Evolutionary conservation across 1,140 invertebrate genomes (phyloP), one percentile per base, ranked within the genome.

Genomic region (Eurytemora carolleeae): DNA sequence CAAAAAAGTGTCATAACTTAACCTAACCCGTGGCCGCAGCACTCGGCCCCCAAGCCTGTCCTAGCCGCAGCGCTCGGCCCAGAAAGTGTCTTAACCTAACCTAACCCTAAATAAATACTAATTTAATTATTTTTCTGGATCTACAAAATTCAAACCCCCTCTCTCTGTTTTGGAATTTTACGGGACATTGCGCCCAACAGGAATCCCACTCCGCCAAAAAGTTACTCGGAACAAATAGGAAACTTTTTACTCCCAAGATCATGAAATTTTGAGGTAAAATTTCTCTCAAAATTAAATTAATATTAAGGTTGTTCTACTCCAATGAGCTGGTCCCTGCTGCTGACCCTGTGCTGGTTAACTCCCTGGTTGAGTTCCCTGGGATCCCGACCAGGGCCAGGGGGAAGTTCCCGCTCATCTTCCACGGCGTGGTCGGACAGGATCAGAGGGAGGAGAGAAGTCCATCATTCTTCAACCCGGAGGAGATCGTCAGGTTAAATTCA

Each of bases 401-500:
- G n/a, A n/a, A n/a, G n/a, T 79, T 83, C 63, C 86, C 85, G 12
- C 70, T 91, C 21, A 75, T 89, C 56, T 92, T 95, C 65, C 82
- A 87, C 71, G 88, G 87, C 15, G 76, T 94, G 1, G 72, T 77
- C 66, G 88, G 90, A 1, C 73, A 77, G 55, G 87, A 92, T 71
- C 67, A 74, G 64, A 80, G 83, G 70, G 80, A 82, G 53, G 63
- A 68, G 3, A 83, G 86, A 66, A 86, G 81, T 64, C 88, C 90
- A 1, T 87, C 85, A 0, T 95, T 86, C 86, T 93, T 81, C 66
- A 97, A 97, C 76, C 80, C 80, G 0, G 75, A 80, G 57, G 92
- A 97, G 76, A 85, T 83, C 0, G 76, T 81, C 1, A 76, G 69
- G 57, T 73, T 76, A 1, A 66, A 73, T 7, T 59, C 67, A 12